A percentile compares a stretch with the other conserved stretches of the same genome.
Conservation (phyloP, 2,888 invertebrate species). For the Parnassius orleans region DNA sequence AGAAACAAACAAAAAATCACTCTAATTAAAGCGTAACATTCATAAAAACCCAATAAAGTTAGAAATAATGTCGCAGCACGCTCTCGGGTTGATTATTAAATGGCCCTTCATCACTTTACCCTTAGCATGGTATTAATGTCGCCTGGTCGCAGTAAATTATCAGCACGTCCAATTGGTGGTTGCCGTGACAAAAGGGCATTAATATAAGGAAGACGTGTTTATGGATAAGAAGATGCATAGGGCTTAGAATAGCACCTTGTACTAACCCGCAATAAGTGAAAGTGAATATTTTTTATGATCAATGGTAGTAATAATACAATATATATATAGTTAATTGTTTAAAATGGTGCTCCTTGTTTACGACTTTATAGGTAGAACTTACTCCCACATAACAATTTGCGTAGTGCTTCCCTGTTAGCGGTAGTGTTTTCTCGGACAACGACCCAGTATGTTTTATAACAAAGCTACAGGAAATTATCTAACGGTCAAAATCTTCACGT, state of each 20-base stretch:
- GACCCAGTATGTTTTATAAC: too few species aligned
- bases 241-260: constrained; percentile 55
- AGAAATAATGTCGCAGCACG: constrained; percentile 61
- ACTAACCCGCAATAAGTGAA: constrained; percentile 36
- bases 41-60: constrained; percentile 17
- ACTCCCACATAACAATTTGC: too few species aligned
- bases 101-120: constrained; percentile 53
- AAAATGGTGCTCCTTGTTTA: too few species aligned
- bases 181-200: constrained; percentile 75
- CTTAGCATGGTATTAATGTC: constrained; percentile 59
- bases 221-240: constrained; percentile 62
- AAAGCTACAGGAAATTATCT: too few species aligned
- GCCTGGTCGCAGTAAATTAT: constrained; percentile 73
- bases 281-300: too few species aligned
- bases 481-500: too few species aligned
- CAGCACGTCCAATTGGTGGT: constrained; percentile 70
- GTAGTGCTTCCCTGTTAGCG: too few species aligned
- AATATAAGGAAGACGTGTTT: constrained; percentile 61
- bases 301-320: too few species aligned
- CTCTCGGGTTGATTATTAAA: constrained; percentile 57
- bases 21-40: neutral
- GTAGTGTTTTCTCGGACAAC: too few species aligned
- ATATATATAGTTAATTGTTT: too few species aligned
- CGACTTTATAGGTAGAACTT: too few species aligned
- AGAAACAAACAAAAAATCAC: constrained; percentile 1